These are phyloP conservation scores for Pocillopora grandis DNA, from an alignment of 92 coral and sea anemone species.

Conservation along the genomic window DNA sequence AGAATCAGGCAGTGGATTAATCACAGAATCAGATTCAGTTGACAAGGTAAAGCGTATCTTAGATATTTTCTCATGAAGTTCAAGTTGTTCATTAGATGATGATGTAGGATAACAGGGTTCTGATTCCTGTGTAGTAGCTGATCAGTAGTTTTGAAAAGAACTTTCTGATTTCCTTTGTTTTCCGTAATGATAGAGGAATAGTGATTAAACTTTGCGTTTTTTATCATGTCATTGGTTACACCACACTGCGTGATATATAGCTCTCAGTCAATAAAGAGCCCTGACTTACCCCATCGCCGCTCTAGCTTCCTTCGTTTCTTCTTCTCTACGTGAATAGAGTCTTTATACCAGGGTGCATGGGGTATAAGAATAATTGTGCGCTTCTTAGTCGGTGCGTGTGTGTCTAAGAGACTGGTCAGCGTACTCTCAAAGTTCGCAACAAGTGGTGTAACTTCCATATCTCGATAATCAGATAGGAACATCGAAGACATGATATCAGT, in stretches of 20 bases:
- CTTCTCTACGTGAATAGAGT: conserved; percentile 39
- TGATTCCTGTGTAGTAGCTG: conserved; percentile 2
- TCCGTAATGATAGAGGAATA: conserved; percentile 26
- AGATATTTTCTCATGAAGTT: conserved; percentile 28
- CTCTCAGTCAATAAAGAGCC: conserved; percentile 19
- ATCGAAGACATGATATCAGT: not conserved
- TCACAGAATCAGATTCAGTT: not conserved
- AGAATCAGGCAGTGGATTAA: not conserved
- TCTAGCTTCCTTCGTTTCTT: conserved; percentile 40
- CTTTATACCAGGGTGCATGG: conserved; percentile 46
- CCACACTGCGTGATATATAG: conserved; percentile 47
- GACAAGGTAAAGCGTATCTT: not conserved
- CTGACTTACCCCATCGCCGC: conserved; percentile 37
- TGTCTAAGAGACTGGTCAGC: conserved; percentile 22
- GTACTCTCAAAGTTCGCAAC: not conserved
- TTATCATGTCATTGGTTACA: conserved; percentile 44
- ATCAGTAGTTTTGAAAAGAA: conserved; percentile 16
- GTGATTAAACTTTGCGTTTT: conserved; percentile 33
- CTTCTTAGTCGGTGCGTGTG: conserved; percentile 37
- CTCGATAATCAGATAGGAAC: too few species aligned
- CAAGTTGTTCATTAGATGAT: conserved; percentile 23
- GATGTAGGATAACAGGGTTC: conserved; percentile 27
- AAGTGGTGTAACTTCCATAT: too few species aligned
- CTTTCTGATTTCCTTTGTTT: conserved; percentile 25
- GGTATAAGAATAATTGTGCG: conserved; percentile 39